Base-by-base conservation (phyloP, 2,888 invertebrate genomes). In the Aphelenchoides bicaudatus region DNA sequence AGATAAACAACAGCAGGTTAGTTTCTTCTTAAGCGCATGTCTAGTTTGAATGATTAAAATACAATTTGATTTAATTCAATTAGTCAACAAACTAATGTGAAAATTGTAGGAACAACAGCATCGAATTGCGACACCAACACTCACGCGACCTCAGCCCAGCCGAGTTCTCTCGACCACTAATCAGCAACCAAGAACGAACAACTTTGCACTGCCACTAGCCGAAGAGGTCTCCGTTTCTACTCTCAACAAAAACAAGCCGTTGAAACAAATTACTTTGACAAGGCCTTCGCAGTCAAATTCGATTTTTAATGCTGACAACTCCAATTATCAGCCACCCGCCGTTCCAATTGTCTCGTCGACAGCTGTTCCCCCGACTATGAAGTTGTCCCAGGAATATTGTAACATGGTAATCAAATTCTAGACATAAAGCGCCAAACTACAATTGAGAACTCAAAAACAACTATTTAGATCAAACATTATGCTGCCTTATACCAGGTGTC, bases 381-480 rank as follows among this genome's bases (percentile, higher is more conserved):
- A 43, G n/a, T n/a, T 43, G 43, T 19, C 16, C 23, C 8, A 10
- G 16, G 21, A n/a, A n/a, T 43, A 43, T n/a, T 43, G 43, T n/a
- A 6, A 43, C 8, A 43, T 43, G 43, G 43, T 43, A 8, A n/a
- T n/a, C n/a, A n/a, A n/a, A n/a, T n/a, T n/a, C n/a, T n/a, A n/a
- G n/a, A n/a, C n/a, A n/a, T n/a, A n/a, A n/a, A 43, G 43, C 6
- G 10, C 43, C 16, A 43, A 13, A 16, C 16, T 8, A 43, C 25
- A 8, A 25, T 25, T 6, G 23, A 43, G 16, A 43, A 8, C 23
- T 21, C 16, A 43, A 21, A 21, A 6, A 16, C 25, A 49, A 6
- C 27, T 63, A n/a, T 75, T 38, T 58, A 74, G 74, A 67, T 76
- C 38, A 70, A 67, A 53, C 61, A 67, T 16, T 76, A 76, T 56